These are phyloP conservation scores for Drosophila buzzatii DNA, from an alignment of 2,888 invertebrate genomes.

Conservation along the genomic window DNA sequence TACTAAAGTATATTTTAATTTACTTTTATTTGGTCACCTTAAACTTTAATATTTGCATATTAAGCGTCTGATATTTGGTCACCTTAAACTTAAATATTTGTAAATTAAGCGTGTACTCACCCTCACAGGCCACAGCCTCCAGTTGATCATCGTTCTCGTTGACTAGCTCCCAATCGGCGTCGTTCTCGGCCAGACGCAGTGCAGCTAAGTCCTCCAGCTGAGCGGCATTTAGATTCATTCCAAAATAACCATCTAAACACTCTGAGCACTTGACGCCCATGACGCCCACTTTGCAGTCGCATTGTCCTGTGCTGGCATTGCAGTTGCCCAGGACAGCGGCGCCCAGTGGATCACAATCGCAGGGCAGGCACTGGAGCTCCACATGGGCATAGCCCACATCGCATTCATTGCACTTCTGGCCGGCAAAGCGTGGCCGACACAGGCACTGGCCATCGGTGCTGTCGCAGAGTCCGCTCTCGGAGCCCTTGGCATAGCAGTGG, in stretches of 20 bases:
- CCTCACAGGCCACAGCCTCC: constrained; percentile 74
- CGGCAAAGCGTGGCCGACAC: constrained; percentile 90
- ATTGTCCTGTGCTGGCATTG: constrained; percentile 91
- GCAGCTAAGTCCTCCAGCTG: constrained; percentile 65
- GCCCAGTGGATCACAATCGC: constrained; percentile 91
- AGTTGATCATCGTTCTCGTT: constrained; percentile 26
- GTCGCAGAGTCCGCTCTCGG: constrained; percentile 90
- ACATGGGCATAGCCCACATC: constrained; percentile 90
- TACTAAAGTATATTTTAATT: too few species aligned
- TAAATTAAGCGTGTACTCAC: constrained; percentile 70
- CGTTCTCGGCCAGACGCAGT: constrained; percentile 52
- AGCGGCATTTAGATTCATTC: constrained; percentile 85
- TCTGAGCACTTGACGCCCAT: constrained; percentile 91
- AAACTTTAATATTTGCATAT: too few species aligned
- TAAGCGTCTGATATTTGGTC: too few species aligned
- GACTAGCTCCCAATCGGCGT: constrained; percentile 67
- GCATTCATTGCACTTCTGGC: constrained; percentile 90
- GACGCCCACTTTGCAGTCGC: constrained; percentile 92
- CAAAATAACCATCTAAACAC: constrained; percentile 90
- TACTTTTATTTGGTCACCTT: too few species aligned
- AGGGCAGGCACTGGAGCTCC: constrained; percentile 91
- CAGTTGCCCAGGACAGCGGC: constrained; percentile 88
- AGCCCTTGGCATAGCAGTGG: constrained; percentile 91
- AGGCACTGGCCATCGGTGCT: constrained; percentile 90
- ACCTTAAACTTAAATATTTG: too few species aligned